Evolutionary conservation across 2,888 invertebrate species (phyloP).

Genomic region (Acronicta psi): DNA sequence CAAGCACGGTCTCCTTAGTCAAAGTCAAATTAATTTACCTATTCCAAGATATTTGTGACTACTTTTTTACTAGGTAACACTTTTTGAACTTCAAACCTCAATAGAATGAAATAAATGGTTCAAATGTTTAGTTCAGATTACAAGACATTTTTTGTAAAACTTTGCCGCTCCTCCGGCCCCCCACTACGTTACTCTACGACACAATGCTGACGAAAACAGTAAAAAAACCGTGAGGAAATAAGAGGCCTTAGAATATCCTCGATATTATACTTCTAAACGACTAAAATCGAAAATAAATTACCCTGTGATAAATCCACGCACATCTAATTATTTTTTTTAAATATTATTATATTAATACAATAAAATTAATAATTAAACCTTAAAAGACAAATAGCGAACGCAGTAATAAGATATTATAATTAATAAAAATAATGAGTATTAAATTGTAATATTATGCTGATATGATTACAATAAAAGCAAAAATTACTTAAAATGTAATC

Average conservation of each 20-base stretch:
- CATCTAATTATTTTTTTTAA: conserved; percentile 1
- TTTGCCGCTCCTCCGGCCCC: no score
- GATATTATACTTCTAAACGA: conserved; percentile 12
- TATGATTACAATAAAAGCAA: conserved; percentile 6
- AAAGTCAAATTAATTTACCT: no score
- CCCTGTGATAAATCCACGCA: conserved; percentile 51
- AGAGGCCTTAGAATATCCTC: not conserved
- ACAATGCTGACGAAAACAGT: no score
- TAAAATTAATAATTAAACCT: conserved; percentile 13
- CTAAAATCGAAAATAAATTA: conserved; percentile 52
- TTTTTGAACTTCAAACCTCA: no score
- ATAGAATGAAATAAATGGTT: no score
- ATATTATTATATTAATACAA: conserved; percentile 1
- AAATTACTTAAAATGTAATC: conserved; percentile 10
- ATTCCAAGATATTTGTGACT: no score
- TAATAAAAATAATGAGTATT: conserved; percentile 49
- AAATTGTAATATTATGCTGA: not conserved
- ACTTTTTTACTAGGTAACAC: no score
- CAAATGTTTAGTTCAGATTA: no score
- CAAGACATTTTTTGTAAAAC: no score
- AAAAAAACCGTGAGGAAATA: no score
- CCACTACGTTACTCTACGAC: no score
- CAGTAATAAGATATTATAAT: conserved; percentile 4
- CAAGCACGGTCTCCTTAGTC: no score
- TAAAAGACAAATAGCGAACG: conserved; percentile 28